phyloP scores from a whole-genome alignment of 2,797 vertebrate species.

The Falco novaeseelandiae region DNA sequence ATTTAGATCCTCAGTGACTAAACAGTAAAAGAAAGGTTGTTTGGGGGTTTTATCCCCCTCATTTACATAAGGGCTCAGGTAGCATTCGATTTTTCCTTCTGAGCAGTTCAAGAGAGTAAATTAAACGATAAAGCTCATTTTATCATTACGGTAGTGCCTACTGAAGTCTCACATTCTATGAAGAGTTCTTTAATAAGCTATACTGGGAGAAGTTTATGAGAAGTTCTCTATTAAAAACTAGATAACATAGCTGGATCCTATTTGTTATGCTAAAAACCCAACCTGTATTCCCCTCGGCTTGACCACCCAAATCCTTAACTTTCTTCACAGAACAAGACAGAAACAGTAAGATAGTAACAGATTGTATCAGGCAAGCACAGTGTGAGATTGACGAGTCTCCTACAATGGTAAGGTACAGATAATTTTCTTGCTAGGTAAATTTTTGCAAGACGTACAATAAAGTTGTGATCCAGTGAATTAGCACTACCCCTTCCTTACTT shows the following conservation, averaged over 20 bases:
- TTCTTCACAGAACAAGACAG: not conserved
- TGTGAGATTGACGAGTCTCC: accelerated
- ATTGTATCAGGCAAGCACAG: not conserved
- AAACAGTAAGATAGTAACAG: not conserved
- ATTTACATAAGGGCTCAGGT: not conserved
- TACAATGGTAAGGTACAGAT: not conserved
- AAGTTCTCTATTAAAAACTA: not conserved
- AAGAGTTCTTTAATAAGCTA: not conserved
- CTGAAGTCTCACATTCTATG: not conserved
- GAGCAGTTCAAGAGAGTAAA: not conserved
- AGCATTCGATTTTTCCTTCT: not conserved
- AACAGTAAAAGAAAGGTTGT: not conserved
- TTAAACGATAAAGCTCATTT: not conserved
- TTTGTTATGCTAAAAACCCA: not conserved
- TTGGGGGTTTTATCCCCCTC: accelerated
- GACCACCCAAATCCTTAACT: not conserved
- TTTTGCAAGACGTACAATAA: not conserved
- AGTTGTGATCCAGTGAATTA: not conserved
- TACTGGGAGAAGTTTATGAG: not conserved
- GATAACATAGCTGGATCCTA: not conserved
- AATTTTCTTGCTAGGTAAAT: not conserved
- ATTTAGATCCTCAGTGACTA: not conserved
- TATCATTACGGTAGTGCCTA: not conserved
- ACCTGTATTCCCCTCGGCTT: not conserved
- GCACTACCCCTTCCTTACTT: not conserved